Conservation (phyloP, 2,888 invertebrate genomes). For the Xanthorhoe designata region DNA sequence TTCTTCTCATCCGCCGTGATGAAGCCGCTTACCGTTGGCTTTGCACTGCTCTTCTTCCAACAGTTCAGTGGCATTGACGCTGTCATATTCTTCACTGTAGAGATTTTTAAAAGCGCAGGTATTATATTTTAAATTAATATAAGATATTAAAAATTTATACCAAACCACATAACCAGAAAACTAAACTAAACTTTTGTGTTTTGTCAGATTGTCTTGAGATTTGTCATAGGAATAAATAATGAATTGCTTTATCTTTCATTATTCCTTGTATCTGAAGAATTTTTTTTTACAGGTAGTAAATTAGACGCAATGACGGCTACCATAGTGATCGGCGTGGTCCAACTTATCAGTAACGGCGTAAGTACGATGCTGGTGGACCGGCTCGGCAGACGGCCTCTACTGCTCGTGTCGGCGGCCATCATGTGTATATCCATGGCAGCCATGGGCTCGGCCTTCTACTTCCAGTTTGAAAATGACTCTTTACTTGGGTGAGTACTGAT, state of each 20-base stretch:
- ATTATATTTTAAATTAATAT: constrained; percentile 14
- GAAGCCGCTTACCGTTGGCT: constrained; percentile 79
- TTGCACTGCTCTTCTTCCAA: constrained; percentile 83
- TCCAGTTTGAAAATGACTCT: constrained; percentile 69
- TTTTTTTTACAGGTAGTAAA: constrained; percentile 79
- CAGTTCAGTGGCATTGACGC: constrained; percentile 87
- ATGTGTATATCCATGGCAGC: constrained; percentile 82
- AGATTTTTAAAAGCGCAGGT: constrained; percentile 85
- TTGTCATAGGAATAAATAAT: no score
- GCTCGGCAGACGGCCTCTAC: constrained; percentile 85
- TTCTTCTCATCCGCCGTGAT: constrained; percentile 78
- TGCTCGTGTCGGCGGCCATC: constrained; percentile 84
- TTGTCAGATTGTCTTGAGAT: no score
- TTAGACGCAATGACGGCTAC: constrained; percentile 83
- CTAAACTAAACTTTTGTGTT: no score
- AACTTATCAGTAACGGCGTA: constrained; percentile 80
- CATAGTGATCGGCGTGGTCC: constrained; percentile 84
- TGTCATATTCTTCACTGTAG: constrained; percentile 85
- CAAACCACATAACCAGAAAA: no score
- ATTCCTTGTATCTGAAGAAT: no score
- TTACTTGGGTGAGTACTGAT: constrained; percentile 69
- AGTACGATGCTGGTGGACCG: constrained; percentile 86
- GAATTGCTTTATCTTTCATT: no score
- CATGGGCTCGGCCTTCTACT: constrained; percentile 84
- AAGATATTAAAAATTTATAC: no score